Base-by-base conservation (phyloP, 2,113 vertebrate genomes). In the Tachysurus vachellii region DNA sequence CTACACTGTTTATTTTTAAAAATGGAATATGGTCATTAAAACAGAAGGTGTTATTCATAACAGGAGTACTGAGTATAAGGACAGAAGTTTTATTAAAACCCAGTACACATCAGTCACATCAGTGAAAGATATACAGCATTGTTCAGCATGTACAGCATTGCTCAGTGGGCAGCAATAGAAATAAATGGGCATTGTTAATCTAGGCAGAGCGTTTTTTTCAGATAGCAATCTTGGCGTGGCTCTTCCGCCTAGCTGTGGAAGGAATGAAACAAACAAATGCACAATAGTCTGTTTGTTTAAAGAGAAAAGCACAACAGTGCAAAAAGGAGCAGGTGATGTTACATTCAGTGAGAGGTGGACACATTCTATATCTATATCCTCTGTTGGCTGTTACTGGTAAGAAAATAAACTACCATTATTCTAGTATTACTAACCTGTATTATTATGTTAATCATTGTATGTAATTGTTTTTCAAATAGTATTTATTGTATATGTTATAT, bases 251-350 rank as follows among this genome's bases (percentile, higher is more conserved):
- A 26, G 59, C 86, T 62, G 56, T 86, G 88, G 88, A 84, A 86
- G 28, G 76, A 83, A 54, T 42, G 71, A 57, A 76, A 31, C 3
- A 23, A 21, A 81, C 47, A 62, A 77, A 77, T 66, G 80, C 59
- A 88, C 88, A 90, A 91, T 90, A 86, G 85, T 76, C 54, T 81
- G 44, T 88, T 89, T 47, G 82, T 76, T 53, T 80, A 80, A 80
- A 54, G 80, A 53, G 62, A 57, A 85, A 50, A 68, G 71, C 82
- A 81, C 53, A 82, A 54, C 31, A 21, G 75, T 77, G 36, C 7
- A 75, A 57, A 77, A 47, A 42, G 14, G 28, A 36, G 6, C 50
- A 57, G 62, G 17, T 42, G 50, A 62, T n/a, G 28, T 28, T 82
- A 62, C 50, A 73, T 62, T 28, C 50, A 79, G n/a, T 28, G 31